Base-by-base conservation (phyloP, 1,140 invertebrate species). In the Macrostomum lignano region DNA sequence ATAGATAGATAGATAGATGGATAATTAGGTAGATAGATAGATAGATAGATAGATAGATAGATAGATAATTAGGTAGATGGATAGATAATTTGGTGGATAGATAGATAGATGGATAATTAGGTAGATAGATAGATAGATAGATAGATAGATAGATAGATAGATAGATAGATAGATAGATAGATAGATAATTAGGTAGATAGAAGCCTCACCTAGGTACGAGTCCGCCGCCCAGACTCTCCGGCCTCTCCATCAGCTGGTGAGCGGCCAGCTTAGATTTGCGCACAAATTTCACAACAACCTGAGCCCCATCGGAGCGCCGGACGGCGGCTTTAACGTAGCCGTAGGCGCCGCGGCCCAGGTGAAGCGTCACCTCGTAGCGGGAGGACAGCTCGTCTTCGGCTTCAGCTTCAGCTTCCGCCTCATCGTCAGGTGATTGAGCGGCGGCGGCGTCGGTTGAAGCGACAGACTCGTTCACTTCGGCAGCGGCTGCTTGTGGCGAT, bases 201-300 rank as follows among this genome's bases (percentile, higher is more conserved):
- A n/a, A n/a, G n/a, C n/a, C n/a, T n/a, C n/a, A n/a, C n/a, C n/a
- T n/a, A n/a, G n/a, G n/a, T n/a, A 72, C 52, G 33, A 71, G 70
- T 28, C 72, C 57, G 22, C 38, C 36, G 30, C 61, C 56, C 21
- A 56, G 46, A n/a, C n/a, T n/a, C 17, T 46, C 51, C 4, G 62
- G 56, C 19, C 67, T 63, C 17, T 63, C 60, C 5, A 70, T 63
- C 70, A 69, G 72, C 44, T 65, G 67, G 39, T 70, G 67, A n/a
- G 63, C 53, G 38, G 68, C 63, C 2, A 73, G 67, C 48, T 72
- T 71, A 36, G 62, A 58, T 42, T 71, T 71, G 22, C 66, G 50
- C 30, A 73, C 71, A 43, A 72, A 72, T 49, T 73, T 73, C 15
- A 70, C 67, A 7, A 73, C 67, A 6, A 70, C 67, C 47, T 63